phyloP scores from a whole-genome alignment of 2,888 invertebrate species.

The Dasysyrphus tricinctus region DNA sequence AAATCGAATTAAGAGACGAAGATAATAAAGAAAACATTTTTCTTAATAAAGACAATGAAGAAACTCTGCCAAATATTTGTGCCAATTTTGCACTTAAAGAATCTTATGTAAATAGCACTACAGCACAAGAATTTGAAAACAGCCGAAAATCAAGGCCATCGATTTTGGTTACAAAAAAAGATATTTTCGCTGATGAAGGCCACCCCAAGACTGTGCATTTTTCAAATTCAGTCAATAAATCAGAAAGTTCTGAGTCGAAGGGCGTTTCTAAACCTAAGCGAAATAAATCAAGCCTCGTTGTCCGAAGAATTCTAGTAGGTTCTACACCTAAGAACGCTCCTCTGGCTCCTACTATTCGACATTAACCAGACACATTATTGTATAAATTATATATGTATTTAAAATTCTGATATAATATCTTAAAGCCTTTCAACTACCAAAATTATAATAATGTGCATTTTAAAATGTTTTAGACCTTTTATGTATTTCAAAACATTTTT shows the following conservation, averaged over 20 bases:
- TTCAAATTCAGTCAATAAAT: slow-evolving; percentile 28
- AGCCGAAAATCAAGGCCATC: slow-evolving; percentile 44
- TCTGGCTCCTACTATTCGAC: slow-evolving; percentile 20
- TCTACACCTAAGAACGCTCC: slow-evolving; percentile 74
- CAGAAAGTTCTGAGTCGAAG: slow-evolving; percentile 34
- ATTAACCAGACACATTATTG: slow-evolving; percentile 18
- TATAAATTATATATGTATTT: slow-evolving; percentile 4
- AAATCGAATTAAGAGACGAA: slow-evolving; percentile 17
- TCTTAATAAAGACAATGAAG: slow-evolving; percentile 6
- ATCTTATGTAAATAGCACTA: slow-evolving; percentile 11
- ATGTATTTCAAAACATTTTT: background rate
- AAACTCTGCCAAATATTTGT: slow-evolving; percentile 29
- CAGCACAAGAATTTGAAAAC: background rate
- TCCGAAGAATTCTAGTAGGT: slow-evolving; percentile 79
- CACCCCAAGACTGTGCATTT: slow-evolving; percentile 67
- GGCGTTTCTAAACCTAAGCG: slow-evolving; percentile 73
- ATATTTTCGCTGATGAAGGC: slow-evolving; percentile 77
- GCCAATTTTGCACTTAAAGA: slow-evolving; percentile 35
- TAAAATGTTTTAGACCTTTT: slow-evolving; percentile 40
- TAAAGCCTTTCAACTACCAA: background rate
- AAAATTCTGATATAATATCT: slow-evolving; percentile 9
- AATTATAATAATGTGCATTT: slow-evolving; percentile 39
- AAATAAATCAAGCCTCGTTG: slow-evolving; percentile 79
- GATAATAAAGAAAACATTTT: slow-evolving; percentile 54
- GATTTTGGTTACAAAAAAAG: slow-evolving; percentile 68